phyloP scores from a whole-genome alignment of 1,140 invertebrate genomes.

The Drosophila kanapiae region DNA sequence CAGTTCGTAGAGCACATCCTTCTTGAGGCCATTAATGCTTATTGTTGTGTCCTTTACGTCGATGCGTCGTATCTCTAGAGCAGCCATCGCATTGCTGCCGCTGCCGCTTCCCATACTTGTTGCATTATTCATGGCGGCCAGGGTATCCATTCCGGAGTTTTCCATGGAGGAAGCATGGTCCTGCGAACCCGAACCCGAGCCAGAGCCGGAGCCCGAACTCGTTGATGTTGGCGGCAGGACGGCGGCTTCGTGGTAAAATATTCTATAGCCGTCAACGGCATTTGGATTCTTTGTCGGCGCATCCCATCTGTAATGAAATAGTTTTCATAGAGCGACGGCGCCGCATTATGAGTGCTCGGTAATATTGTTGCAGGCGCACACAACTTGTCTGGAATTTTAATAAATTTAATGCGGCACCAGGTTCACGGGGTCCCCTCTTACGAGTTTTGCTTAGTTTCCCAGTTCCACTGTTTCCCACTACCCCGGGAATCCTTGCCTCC shows the following conservation, averaged over 20 bases:
- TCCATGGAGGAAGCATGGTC: constrained; percentile 54
- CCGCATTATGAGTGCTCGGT: constrained; percentile 75
- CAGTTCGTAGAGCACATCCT: constrained; percentile 91
- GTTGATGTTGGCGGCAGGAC: constrained; percentile 64
- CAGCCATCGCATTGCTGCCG: constrained; percentile 39
- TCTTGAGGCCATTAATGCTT: constrained; percentile 89
- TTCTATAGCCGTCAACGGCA: constrained; percentile 92
- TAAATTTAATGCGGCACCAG: constrained; percentile 72
- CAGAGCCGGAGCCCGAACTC: constrained; percentile 10
- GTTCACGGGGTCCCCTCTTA: constrained; percentile 4
- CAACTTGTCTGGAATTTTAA: constrained; percentile 81
- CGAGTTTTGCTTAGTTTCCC: background rate
- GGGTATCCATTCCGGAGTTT: constrained; percentile 54
- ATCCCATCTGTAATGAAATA: constrained; percentile 89
- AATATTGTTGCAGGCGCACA: constrained; percentile 80
- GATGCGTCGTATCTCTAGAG: constrained; percentile 87
- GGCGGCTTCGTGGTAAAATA: constrained; percentile 88
- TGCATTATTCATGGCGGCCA: constrained; percentile 76
- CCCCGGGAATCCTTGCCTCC: background rate
- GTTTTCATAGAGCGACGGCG: constrained; percentile 71
- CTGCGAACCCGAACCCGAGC: constrained; percentile 3
- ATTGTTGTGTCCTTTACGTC: constrained; percentile 90
- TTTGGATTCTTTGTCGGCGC: constrained; percentile 92
- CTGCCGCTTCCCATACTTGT: constrained; percentile 66
- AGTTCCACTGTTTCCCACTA: background rate